Evolutionary conservation across 2,797 vertebrate genomes (phyloP).

Genomic region (Linurgus olivaceus): DNA sequence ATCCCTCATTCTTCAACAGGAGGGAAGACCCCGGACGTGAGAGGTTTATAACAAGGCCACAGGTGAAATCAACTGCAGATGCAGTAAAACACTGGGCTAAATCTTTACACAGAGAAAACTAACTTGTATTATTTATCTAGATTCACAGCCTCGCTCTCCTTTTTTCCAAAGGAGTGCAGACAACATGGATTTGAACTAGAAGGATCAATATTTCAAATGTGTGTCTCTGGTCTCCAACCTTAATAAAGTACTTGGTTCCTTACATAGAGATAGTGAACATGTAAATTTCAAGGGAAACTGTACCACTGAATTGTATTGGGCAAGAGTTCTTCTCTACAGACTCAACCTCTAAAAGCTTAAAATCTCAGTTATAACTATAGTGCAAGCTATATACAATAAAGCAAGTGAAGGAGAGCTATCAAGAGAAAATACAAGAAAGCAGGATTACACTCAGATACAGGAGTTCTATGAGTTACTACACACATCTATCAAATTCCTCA

Average conservation of each 20-base stretch:
- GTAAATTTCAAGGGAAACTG: slow-evolving; percentile 15
- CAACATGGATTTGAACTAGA: background rate
- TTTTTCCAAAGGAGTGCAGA: background rate
- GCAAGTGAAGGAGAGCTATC: background rate
- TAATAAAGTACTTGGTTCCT: background rate
- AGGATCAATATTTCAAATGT: background rate
- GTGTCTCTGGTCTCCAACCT: background rate
- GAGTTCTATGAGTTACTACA: background rate
- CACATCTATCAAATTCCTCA: background rate
- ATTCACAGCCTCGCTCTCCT: background rate
- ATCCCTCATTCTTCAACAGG: background rate
- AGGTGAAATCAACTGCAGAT: background rate
- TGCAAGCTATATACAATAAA: background rate
- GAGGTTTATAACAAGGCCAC: background rate
- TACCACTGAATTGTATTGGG: background rate
- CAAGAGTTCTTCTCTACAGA: background rate
- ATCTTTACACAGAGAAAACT: background rate
- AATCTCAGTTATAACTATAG: background rate
- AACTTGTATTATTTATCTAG: background rate
- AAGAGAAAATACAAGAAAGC: background rate
- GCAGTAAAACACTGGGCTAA: background rate
- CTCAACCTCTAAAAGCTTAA: background rate
- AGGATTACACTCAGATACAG: background rate
- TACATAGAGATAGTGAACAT: background rate
- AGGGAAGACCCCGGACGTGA: background rate